Base-by-base conservation (phyloP, 2,797 vertebrate species). In the Sebastes variabilis region DNA sequence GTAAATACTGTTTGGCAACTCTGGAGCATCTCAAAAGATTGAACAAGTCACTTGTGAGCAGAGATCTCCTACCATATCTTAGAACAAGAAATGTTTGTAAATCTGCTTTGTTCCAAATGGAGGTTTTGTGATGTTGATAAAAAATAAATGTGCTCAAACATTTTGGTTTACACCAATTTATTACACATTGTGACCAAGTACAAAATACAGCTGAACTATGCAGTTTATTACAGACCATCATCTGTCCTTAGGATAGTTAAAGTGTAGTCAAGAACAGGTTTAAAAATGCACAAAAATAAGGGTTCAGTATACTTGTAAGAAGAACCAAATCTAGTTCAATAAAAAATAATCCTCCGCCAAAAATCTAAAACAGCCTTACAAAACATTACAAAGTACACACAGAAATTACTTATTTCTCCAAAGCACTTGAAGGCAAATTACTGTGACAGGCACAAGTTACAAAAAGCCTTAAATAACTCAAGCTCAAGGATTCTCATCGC, bases 181-280 rank as follows among this genome's bases (percentile, higher is more conserved):
- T 96, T 96, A 94, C 94, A 95, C 94, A 82, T 95, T 93, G 93
- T 95, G 90, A 95, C 94, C 92, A 95, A 93, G 94, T 96, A 96
- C 96, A 96, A 96, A 96, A 96, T 96, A 96, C 95, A 95, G 88
- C 89, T 89, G 83, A 95, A 93, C 94, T 95, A 95, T 93, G 93
- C 93, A 90, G 91, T 95, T 95, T 93, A 92, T 95, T 94, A 93
- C 94, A 93, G 94, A 95, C 92, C 62, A 66, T 88, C 62, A 70
- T 92, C 93, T 90, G 89, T 89, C 83, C 91, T 92, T 64, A 72
- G 88, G 89, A 94, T 93, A 91, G 85, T 88, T 91, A 90, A 94
- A 94, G 92, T 94, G 91, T 92, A 93, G 93, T 95, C 90, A 89
- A 95, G 91, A 95, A 93, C 92, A 92, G 91, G 77, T 91, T 94